Conservation (phyloP, 2,797 vertebrate genomes). For the Alca torda region DNA sequence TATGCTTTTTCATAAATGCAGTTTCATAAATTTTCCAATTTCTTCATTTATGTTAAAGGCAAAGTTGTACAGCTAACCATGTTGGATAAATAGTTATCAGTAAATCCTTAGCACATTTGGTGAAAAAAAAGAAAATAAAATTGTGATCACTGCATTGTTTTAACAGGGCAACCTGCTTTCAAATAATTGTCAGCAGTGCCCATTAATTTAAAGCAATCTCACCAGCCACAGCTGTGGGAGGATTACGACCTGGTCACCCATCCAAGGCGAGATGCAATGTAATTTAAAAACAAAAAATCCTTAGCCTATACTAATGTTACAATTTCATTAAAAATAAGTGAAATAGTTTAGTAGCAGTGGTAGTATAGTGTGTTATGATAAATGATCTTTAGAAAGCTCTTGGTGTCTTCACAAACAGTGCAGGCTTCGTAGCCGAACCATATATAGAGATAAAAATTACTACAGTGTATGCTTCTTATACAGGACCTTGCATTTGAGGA, state of each 20-base stretch:
- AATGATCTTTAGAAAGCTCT: neutral
- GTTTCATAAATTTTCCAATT: neutral
- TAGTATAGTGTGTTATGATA: neutral
- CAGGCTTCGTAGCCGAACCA: neutral
- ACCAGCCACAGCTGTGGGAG: neutral
- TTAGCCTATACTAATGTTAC: neutral
- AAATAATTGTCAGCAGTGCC: neutral
- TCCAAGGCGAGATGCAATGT: neutral
- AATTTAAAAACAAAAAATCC: neutral
- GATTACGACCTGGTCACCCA: neutral
- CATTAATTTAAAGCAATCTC: neutral
- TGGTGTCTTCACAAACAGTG: neutral
- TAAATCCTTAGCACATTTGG: neutral
- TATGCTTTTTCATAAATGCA: neutral
- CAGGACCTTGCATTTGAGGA: neutral
- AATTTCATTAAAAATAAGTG: neutral
- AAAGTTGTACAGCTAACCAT: neutral
- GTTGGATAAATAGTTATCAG: neutral
- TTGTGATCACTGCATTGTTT: neutral
- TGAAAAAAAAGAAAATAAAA: neutral
- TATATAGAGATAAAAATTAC: neutral
- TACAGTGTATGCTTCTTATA: neutral
- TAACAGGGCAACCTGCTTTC: neutral
- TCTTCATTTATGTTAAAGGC: neutral
- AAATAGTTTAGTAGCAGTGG: neutral